These are phyloP conservation scores for Thamnophis sirtalis DNA, from an alignment of 2,113 vertebrate species.

Conservation along the genomic window DNA sequence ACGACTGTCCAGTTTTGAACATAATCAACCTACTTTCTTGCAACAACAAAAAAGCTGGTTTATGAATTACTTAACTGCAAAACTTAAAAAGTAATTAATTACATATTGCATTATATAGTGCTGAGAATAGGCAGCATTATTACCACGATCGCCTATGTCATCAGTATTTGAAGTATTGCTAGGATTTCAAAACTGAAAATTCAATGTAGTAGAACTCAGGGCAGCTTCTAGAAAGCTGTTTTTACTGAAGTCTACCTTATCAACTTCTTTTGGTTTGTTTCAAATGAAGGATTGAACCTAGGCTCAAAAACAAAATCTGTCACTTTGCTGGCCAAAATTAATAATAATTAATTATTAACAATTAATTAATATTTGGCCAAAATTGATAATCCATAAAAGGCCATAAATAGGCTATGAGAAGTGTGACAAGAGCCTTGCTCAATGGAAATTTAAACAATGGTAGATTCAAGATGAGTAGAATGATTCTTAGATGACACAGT, in stretches of 20 bases:
- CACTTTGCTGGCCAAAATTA: neutral
- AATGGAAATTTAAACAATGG: neutral
- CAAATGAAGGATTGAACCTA: neutral
- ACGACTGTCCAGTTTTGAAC: neutral
- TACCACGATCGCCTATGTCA: neutral
- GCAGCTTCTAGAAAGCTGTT: neutral
- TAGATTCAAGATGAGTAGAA: neutral
- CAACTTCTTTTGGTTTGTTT: neutral
- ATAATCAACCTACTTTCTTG: neutral
- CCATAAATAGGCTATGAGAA: neutral
- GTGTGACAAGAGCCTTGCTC: neutral
- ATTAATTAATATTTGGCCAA: neutral
- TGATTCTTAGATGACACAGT: neutral
- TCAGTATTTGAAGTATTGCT: neutral
- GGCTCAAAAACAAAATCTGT: neutral
- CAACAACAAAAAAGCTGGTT: neutral
- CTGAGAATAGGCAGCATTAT: neutral
- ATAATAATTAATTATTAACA: neutral
- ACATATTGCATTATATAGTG: neutral
- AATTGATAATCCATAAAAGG: neutral
- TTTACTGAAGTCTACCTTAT: neutral
- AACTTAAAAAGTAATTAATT: neutral
- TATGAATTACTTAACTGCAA: neutral
- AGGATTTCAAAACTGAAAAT: neutral
- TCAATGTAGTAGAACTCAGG: neutral